Evolutionary conservation across 2,113 vertebrate species (phyloP).

Genomic region (Ceuthmochares aereus): DNA sequence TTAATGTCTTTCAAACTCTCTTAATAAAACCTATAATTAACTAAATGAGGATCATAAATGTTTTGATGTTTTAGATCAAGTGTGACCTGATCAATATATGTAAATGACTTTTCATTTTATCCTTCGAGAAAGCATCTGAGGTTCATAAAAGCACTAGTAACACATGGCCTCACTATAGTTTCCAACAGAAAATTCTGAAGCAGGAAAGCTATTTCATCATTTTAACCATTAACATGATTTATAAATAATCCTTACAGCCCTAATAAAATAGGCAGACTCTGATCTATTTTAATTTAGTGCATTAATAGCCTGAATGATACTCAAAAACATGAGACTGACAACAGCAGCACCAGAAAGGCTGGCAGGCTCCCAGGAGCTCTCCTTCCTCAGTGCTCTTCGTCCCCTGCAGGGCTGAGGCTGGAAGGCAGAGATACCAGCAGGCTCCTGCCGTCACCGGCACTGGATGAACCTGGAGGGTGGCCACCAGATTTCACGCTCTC

Average conservation of each 20-base stretch:
- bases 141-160: not conserved
- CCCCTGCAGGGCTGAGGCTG: not conserved
- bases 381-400: not conserved
- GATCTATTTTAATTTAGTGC: not conserved
- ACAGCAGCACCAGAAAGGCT: not conserved
- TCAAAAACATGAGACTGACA: not conserved
- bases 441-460: not conserved
- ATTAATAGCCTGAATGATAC: not conserved
- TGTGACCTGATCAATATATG: not conserved
- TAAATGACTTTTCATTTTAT: not conserved
- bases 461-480: not conserved
- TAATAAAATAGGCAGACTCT: not conserved
- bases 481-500: not conserved
- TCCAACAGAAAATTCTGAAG: not conserved
- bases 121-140: not conserved
- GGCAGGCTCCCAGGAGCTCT: not conserved
- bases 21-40: slow-evolving; percentile 33
- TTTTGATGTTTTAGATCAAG: not conserved
- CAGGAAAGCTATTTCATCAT: not conserved
- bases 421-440: not conserved
- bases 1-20: not conserved
- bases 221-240: not conserved
- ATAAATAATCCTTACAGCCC: not conserved
- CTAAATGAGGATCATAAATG: slow-evolving; percentile 1
- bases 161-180: not conserved